Evolutionary conservation across 92 coral and sea anemone genomes (phyloP).

Genomic region (Parazoanthus atlanticus): DNA sequence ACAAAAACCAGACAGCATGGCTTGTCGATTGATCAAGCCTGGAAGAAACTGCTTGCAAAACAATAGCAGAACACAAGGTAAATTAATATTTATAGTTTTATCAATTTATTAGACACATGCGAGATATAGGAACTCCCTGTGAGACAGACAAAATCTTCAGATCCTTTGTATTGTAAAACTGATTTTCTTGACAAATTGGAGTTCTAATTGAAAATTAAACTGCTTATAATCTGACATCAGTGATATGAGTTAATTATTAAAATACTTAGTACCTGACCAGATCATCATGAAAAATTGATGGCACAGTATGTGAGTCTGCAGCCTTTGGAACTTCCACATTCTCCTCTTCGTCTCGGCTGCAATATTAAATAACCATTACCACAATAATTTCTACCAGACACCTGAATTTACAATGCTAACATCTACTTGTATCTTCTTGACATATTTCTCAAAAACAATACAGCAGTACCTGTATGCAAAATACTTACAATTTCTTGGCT

Average conservation of each 20-base stretch:
- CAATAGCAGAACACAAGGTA: too few species aligned
- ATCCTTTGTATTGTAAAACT: background rate
- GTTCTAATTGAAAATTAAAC: background rate
- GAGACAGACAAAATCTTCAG: background rate
- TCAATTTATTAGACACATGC: too few species aligned
- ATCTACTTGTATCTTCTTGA: background rate
- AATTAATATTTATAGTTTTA: too few species aligned
- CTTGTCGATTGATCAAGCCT: too few species aligned
- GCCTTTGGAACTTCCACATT: conserved; percentile 70
- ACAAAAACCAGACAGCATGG: too few species aligned
- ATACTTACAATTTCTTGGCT: conserved; percentile 36
- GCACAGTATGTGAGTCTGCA: conserved; percentile 82
- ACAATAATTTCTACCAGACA: background rate
- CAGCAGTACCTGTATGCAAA: too few species aligned
- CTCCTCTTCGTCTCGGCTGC: conserved; percentile 75
- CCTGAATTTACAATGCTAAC: background rate
- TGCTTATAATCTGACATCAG: background rate
- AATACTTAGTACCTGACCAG: conserved; percentile 81
- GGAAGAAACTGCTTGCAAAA: too few species aligned
- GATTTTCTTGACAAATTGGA: background rate
- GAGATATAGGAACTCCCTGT: too few species aligned
- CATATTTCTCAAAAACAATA: too few species aligned
- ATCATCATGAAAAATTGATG: conserved; percentile 88
- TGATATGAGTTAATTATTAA: background rate
- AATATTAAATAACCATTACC: background rate